phyloP scores from a whole-genome alignment of 2,113 vertebrate genomes.

The Sinocyclocheilus anophthalmus region DNA sequence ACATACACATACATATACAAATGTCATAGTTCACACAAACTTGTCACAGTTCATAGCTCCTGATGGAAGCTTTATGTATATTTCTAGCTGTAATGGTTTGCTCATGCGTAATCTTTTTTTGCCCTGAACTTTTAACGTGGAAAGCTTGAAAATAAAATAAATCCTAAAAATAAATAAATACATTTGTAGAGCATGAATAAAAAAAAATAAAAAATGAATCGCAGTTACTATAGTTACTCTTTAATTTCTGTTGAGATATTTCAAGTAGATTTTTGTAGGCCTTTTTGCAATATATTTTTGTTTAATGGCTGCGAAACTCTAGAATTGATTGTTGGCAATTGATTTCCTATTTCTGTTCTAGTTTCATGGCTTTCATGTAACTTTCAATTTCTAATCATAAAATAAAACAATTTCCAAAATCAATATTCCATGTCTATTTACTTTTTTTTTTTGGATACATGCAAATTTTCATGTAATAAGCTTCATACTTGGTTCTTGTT shows the following conservation, averaged over 20 bases:
- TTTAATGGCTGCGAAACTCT: background rate
- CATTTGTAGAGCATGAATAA: background rate
- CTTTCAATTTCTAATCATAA: background rate
- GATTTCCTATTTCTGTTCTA: background rate
- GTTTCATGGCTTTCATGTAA: background rate
- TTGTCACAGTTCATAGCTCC: background rate
- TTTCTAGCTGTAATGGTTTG: background rate
- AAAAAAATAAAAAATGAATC: background rate
- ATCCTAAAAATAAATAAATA: background rate
- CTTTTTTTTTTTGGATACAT: no score
- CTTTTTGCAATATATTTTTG: background rate
- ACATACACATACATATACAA: background rate
- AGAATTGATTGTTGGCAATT: background rate
- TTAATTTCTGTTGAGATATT: background rate
- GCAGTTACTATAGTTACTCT: background rate
- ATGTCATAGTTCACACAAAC: background rate
- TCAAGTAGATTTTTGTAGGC: background rate
- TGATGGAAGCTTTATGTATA: background rate
- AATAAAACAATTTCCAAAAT: background rate
- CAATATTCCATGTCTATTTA: background rate
- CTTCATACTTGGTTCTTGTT: background rate
- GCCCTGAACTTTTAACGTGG: background rate
- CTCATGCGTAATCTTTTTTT: background rate
- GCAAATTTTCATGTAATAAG: background rate
- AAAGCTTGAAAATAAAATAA: background rate